Evolutionary conservation across 2,113 vertebrate species (phyloP).

Genomic region (Ochotona princeps): DNA sequence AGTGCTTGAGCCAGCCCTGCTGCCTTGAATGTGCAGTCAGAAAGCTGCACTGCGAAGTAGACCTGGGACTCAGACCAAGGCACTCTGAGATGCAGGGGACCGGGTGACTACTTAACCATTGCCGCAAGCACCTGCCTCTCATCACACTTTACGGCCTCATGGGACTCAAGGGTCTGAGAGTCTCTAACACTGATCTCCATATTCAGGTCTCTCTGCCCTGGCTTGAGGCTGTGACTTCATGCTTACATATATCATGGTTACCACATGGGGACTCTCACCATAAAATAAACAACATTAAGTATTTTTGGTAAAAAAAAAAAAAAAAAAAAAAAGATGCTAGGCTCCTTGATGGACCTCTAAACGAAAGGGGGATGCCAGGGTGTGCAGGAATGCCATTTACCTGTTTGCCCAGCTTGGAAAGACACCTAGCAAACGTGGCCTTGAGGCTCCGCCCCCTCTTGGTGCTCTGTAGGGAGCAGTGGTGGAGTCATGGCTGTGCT

Average conservation of each 20-base stretch:
- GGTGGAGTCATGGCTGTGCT: slow-evolving; percentile 64
- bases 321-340: slow-evolving; percentile 25
- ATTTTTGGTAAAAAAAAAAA: not conserved
- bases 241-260: too few species aligned
- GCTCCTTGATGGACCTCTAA: too few species aligned
- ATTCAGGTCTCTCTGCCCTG: not conserved
- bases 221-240: fast-evolving
- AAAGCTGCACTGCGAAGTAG: too few species aligned
- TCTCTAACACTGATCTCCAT: too few species aligned
- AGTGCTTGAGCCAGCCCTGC: too few species aligned
- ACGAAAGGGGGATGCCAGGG: not conserved
- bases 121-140: too few species aligned
- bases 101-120: too few species aligned
- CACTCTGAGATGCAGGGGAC: too few species aligned
- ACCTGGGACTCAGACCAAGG: too few species aligned
- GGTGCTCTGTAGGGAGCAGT: not conserved
- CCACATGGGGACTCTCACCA: too few species aligned
- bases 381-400: not conserved
- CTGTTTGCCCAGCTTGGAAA: not conserved
- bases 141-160: too few species aligned
- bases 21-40: too few species aligned
- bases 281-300: not conserved
- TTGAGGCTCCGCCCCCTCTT: slow-evolving; percentile 59
- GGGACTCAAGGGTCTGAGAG: fast-evolving
- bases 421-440: not conserved